phyloP scores from a whole-genome alignment of 1,140 invertebrate genomes.

The Heliconius eleuchia region DNA sequence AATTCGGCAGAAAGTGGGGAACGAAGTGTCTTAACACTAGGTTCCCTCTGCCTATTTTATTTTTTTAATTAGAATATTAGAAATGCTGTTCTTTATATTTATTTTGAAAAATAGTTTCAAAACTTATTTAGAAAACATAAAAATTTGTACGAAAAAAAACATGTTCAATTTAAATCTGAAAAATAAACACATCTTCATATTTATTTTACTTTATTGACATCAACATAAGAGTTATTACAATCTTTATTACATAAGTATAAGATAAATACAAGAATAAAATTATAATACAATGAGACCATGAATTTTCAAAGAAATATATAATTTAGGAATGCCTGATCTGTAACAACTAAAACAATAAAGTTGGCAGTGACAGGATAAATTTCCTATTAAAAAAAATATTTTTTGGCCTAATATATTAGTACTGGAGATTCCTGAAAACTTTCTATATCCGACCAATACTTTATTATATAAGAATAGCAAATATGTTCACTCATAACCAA shows the following conservation, averaged over 20 bases:
- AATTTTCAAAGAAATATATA: constrained; percentile 64
- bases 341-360: constrained; percentile 51
- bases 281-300: constrained; percentile 75
- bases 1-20: too few relatives aligned
- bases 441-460: constrained; percentile 1
- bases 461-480: constrained; percentile 9
- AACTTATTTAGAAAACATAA: too few relatives aligned
- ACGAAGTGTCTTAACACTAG: too few relatives aligned
- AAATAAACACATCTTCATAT: constrained; percentile 24
- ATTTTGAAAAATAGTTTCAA: too few relatives aligned
- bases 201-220: constrained; percentile 72
- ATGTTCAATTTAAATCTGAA: background rate
- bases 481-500: constrained; percentile 21
- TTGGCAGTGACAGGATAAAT: constrained; percentile 68
- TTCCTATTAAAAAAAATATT: constrained; percentile 23
- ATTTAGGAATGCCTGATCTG: constrained; percentile 66
- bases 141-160: too few relatives aligned
- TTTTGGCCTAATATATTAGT: constrained; percentile 20
- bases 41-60: too few relatives aligned
- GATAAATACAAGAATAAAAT: constrained; percentile 73
- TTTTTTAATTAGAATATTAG: too few relatives aligned
- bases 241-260: constrained; percentile 63
- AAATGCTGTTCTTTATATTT: too few relatives aligned
- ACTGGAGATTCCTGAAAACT: constrained; percentile 11
- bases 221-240: constrained; percentile 71